A percentile compares a stretch with the other conserved stretches of the same genome.
Conservation (phyloP, 2,113 vertebrate genomes). For the Menura novaehollandiae region DNA sequence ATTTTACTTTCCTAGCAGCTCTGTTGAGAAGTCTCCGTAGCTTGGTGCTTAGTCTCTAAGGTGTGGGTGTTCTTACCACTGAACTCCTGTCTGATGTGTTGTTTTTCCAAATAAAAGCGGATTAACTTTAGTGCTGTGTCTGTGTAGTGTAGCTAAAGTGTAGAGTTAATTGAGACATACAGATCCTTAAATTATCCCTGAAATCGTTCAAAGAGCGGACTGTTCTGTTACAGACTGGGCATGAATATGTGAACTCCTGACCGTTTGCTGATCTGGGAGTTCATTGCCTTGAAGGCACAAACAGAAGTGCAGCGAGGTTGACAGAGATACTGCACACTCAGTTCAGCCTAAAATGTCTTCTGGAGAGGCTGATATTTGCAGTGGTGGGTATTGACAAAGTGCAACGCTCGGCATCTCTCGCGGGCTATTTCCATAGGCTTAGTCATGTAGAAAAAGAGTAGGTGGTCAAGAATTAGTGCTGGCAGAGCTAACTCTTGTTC, state of each 20-base stretch:
- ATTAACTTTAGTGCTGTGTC: neutral
- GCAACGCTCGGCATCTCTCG: neutral
- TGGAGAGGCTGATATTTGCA: neutral
- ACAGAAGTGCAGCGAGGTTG: neutral
- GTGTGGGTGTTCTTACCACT: neutral
- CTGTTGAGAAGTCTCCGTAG: neutral
- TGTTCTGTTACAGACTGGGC: neutral
- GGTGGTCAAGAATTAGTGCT: constrained; percentile 48
- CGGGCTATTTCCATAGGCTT: constrained; percentile 27
- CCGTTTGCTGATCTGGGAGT: neutral
- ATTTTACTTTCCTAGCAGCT: neutral
- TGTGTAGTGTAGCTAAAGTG: neutral
- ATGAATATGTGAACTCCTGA: constrained; percentile 22
- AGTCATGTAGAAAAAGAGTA: constrained; percentile 58
- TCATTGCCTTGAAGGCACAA: constrained; percentile 21
- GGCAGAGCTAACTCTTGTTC: constrained; percentile 28
- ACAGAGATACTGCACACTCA: neutral
- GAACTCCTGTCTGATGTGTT: neutral
- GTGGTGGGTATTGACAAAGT: neutral
- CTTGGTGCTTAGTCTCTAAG: neutral
- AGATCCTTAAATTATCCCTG: constrained; percentile 45
- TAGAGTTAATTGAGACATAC: constrained; percentile 41
- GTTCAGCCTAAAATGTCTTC: neutral
- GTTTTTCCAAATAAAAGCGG: neutral
- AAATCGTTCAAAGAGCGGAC: neutral